Evolutionary conservation across 37 sponge, comb jelly and placozoan genomes (phyloP), one percentile per base, ranked within the genome.

Genomic region (Haliclona indistincta): DNA sequence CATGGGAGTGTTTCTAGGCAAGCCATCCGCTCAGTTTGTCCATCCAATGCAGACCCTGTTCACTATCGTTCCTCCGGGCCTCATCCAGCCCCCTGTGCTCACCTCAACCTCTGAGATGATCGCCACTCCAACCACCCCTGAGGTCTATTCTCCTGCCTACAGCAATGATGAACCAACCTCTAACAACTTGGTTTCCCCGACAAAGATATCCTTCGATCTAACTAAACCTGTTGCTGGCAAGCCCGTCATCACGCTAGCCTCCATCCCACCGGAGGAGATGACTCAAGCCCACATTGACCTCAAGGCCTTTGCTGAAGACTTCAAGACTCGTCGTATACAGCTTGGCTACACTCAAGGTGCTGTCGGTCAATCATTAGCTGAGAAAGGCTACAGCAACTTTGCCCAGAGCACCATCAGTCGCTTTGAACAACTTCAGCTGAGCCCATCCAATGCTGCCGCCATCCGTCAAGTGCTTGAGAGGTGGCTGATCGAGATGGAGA

Each of bases 401-500:
- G 92, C 92, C 7, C 92, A 91, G 67, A 91, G 92, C 63, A 91
- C 92, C 38, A 91, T 91, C 75, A 81, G 83, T 53, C 87, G 92
- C 0, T 91, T 91, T 78, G 92, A 91, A 45, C 92, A 91, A 64
- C 78, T 91, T 79, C 92, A 91, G 58, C 71, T 91, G 35, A 91
- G 92, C 68, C 86, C 92, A 7, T 64, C 85, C 13, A 91, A 91
- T 43, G 92, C 92, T 8, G 83, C 92, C 30, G 75, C 92, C 82
- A 91, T 91, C 70, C 77, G 74, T 51, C 63, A 74, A 17, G 79
- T 91, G 15, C 71, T 91, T 15, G 79, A 81, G 34, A 75, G 78
- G 30, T 91, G 92, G 92, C 64, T 91, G 26, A 40, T 73, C 11
- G 87, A 91, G 30, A 70, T 79, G 0, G 92, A 91, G 56, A 70